Base-by-base conservation (phyloP, 2,888 invertebrate genomes). In the Argyra leucocephala region DNA sequence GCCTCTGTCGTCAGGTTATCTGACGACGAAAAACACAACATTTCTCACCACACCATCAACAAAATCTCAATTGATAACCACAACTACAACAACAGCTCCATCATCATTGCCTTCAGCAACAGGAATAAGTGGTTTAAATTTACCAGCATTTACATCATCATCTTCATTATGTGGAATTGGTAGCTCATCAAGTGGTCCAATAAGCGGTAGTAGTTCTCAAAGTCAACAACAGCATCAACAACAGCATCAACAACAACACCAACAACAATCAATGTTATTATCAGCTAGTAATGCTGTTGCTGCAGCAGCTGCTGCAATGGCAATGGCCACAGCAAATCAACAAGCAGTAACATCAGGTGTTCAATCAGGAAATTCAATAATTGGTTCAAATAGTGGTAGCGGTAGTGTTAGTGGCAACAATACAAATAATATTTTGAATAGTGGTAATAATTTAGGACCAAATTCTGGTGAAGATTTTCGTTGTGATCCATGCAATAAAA, bases 401-500 rank as follows among this genome's bases (percentile, higher is more conserved):
- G 66, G 59, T 1, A 66, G 66, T 60, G 85, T 85, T 48, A 69
- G 69, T 65, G 65, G 65, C 64, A 66, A 71, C 36, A 71, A 67
- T 67, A 65, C 65, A 26, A 68, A 67, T 63, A 67, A 66, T 31
- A 66, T 61, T 58, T 63, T 85, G 82, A 66, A 66, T 60, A 67
- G 64, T 22, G 67, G 68, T 31, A 69, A 57, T 62, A 66, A 67
- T 72, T 74, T 22, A 67, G 70, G 3, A 70, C 72, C 24, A 72
- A 73, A 66, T 72, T 70, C 7, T 76, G 88, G 87, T 82, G 90
- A 91, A 83, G 90, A 90, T 84, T 91, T 90, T 86, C 87, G 91
- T 82, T 91, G 91, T 84, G 90, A 90, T 85, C 91, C 91, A 76
- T 91, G 91, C 88, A 91, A 91, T 87, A 91, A 91, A 86, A 90